A percentile compares a stretch with the other conserved stretches of the same genome.
Evolutionary conservation across 1,140 invertebrate species (phyloP).

Genomic region (Zaprionus kolodkinae): DNA sequence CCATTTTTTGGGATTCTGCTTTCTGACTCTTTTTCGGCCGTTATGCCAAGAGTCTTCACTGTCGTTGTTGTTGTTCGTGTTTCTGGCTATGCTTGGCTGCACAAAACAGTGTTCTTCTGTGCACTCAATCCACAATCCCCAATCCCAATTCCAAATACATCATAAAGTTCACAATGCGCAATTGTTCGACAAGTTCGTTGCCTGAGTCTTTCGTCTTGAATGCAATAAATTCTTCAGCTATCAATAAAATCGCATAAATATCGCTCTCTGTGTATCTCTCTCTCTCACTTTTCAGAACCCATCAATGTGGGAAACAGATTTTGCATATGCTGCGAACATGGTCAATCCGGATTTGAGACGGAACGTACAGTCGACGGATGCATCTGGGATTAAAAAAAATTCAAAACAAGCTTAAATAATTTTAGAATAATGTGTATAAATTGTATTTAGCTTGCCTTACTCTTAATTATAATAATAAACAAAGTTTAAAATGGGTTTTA

Average conservation of each 20-base stretch:
- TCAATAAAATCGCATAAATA: constrained; percentile 57
- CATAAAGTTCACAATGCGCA: constrained; percentile 52
- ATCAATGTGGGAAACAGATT: background rate
- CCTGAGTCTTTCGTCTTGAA: constrained; percentile 59
- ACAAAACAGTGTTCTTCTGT: constrained; percentile 30
- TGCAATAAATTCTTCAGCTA: constrained; percentile 50
- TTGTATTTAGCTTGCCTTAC: no score
- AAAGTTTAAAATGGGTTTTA: no score
- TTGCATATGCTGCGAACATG: background rate
- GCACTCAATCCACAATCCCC: constrained; percentile 18
- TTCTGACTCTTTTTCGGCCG: constrained; percentile 50
- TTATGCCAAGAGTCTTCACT: constrained; percentile 44
- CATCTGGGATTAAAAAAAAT: background rate
- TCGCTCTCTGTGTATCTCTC: constrained; percentile 13
- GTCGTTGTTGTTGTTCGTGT: constrained; percentile 23
- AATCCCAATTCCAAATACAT: constrained; percentile 45
- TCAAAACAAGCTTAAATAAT: no score
- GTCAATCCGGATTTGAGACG: no score
- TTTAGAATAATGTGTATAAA: no score
- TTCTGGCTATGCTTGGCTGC: constrained; percentile 54
- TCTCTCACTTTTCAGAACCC: background rate
- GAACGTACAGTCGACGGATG: no score
- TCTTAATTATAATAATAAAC: no score
- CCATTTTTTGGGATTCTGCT: constrained; percentile 55
- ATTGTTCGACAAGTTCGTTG: constrained; percentile 60